These are phyloP conservation scores for Rhipidura dahli DNA, from an alignment of 2,113 vertebrate species.

Conservation along the genomic window DNA sequence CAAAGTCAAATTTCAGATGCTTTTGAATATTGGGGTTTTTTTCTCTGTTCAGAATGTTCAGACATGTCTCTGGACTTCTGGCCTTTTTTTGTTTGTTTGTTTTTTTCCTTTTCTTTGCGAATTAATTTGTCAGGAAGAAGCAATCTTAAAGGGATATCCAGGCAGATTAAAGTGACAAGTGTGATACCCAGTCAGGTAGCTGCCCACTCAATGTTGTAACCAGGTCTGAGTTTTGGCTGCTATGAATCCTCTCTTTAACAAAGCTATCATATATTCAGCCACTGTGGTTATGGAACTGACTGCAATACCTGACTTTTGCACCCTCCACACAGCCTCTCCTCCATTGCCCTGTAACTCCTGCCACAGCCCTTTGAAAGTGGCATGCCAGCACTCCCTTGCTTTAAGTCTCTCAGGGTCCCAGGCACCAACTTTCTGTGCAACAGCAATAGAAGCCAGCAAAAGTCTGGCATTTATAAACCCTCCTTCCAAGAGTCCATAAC, in stretches of 20 bases:
- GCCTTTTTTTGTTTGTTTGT: rapidly evolving
- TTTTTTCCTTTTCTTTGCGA: background rate
- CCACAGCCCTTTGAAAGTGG: background rate
- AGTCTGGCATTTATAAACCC: background rate
- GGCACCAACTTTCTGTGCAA: background rate
- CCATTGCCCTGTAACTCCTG: background rate
- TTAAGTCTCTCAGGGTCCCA: background rate
- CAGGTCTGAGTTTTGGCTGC: background rate
- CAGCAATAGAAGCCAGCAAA: background rate
- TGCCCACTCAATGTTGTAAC: rapidly evolving
- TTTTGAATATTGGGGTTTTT: background rate
- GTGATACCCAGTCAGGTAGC: background rate
- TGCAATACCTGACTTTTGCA: background rate
- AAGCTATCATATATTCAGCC: background rate
- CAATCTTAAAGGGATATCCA: background rate
- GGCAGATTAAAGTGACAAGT: background rate
- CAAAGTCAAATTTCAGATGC: background rate
- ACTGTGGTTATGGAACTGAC: background rate
- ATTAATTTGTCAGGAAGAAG: background rate
- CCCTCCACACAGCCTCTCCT: background rate
- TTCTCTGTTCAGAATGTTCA: background rate
- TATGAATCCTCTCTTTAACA: background rate
- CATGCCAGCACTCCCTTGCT: background rate
- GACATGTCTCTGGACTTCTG: background rate
- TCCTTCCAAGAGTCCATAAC: background rate